A percentile compares a stretch with the other conserved stretches of the same genome.
Conservation (phyloP, 2,888 invertebrate species). For the Eubasilissa splendida region DNA sequence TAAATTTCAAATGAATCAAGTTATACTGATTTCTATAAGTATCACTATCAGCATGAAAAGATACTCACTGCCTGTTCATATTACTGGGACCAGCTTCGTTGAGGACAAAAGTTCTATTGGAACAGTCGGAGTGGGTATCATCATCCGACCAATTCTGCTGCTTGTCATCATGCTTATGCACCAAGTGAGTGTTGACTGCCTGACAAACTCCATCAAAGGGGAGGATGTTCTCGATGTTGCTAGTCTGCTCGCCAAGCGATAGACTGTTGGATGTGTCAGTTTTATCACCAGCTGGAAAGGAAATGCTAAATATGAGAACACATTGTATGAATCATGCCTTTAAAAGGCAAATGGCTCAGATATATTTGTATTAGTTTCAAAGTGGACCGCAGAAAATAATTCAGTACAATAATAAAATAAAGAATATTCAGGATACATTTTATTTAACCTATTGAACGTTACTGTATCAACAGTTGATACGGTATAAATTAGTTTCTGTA, state of each 20-base stretch:
- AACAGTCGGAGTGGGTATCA: constrained; percentile 53
- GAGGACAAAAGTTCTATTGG: constrained; percentile 52
- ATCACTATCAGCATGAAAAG: background rate
- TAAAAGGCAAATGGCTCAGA: too few relatives aligned
- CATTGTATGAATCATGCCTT: too few relatives aligned
- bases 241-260: constrained; percentile 50
- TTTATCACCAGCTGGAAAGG: constrained; percentile 50
- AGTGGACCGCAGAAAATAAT: background rate
- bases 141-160: constrained; percentile 42
- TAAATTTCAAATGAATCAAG: too few relatives aligned
- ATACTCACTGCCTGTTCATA: constrained; percentile 45
- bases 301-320: background rate
- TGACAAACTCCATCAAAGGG: constrained; percentile 45
- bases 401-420: too few relatives aligned
- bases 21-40: background rate
- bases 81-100: constrained; percentile 44
- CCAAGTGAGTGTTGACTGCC: constrained; percentile 12
- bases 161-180: constrained; percentile 4
- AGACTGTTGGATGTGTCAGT: constrained; percentile 54
- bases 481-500: too few relatives aligned
- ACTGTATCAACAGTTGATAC: too few relatives aligned
- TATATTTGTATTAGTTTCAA: too few relatives aligned
- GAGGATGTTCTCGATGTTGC: constrained; percentile 44
- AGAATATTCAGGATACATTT: too few relatives aligned
- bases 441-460: too few relatives aligned